phyloP scores from a whole-genome alignment of 2,888 invertebrate genomes.

The Chymomyza amoena region DNA sequence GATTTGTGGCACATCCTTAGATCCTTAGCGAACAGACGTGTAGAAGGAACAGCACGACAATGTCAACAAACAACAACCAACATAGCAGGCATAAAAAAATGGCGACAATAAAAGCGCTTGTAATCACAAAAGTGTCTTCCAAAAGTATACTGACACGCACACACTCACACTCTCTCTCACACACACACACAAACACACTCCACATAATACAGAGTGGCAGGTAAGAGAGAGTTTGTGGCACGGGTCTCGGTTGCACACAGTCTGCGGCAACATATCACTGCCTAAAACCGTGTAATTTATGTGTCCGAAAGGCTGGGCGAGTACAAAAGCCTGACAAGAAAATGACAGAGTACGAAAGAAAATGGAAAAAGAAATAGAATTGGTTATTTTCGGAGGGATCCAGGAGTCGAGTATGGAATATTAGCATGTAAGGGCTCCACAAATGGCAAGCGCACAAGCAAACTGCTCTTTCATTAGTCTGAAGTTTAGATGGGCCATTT shows the following conservation, averaged over 20 bases:
- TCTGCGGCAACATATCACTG: slow-evolving; percentile 15
- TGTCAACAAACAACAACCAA: neutral
- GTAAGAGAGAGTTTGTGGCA: neutral
- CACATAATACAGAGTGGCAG: neutral
- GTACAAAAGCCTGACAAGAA: neutral
- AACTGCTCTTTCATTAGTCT: neutral
- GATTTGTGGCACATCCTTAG: too few relatives aligned
- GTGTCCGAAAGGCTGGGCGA: slow-evolving; percentile 4
- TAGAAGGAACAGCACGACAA: neutral
- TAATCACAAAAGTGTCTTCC: slow-evolving; percentile 5
- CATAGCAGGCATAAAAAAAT: neutral
- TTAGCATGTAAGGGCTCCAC: neutral
- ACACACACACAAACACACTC: neutral
- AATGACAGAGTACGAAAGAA: neutral
- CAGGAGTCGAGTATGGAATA: neutral
- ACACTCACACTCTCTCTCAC: neutral
- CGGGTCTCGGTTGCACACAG: neutral
- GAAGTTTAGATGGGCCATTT: neutral
- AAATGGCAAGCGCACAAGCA: neutral
- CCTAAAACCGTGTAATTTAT: slow-evolving; percentile 18
- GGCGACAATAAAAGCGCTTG: slow-evolving; percentile 1
- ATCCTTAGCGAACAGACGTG: neutral
- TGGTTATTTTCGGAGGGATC: neutral
- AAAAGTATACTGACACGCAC: neutral
- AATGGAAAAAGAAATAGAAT: neutral